Evolutionary conservation across 2,113 vertebrate genomes (phyloP).

Genomic region (Rhinolophus sinicus): DNA sequence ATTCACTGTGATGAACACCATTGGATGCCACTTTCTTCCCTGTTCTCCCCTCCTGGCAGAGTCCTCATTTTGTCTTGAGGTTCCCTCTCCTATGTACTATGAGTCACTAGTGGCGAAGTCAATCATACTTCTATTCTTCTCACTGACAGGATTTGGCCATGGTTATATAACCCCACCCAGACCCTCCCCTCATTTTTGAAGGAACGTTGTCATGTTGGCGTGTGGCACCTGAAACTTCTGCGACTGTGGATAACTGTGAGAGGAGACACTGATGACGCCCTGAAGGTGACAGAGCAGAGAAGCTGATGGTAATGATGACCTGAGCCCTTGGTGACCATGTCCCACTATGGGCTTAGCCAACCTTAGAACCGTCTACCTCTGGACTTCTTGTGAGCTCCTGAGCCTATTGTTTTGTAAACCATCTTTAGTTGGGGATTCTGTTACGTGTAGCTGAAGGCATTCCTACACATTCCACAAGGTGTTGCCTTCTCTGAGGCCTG

Average conservation of each 20-base stretch:
- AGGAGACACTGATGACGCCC: rapidly evolving
- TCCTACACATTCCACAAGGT: background rate
- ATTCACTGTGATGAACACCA: background rate
- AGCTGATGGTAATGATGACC: too few relatives aligned
- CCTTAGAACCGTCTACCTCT: background rate
- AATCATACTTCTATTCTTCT: background rate
- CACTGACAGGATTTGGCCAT: background rate
- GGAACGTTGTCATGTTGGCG: background rate
- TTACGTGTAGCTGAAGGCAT: background rate
- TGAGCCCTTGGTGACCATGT: background rate
- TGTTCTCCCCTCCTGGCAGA: background rate
- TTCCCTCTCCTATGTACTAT: background rate
- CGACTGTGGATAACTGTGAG: background rate
- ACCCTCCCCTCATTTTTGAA: background rate
- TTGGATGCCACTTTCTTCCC: background rate
- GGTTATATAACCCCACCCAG: background rate
- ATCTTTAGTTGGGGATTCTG: background rate
- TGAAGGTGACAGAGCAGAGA: background rate
- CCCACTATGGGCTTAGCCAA: background rate
- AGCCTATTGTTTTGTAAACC: background rate
- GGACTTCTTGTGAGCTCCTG: background rate
- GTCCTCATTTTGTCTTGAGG: too few relatives aligned
- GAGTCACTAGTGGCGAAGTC: background rate
- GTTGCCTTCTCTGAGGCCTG: background rate
- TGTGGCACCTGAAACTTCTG: background rate